Percentiles rank a stretch among this genome's conserved stretches.
Conservation (phyloP, 2,888 invertebrate genomes). For the Elmis aenea region DNA sequence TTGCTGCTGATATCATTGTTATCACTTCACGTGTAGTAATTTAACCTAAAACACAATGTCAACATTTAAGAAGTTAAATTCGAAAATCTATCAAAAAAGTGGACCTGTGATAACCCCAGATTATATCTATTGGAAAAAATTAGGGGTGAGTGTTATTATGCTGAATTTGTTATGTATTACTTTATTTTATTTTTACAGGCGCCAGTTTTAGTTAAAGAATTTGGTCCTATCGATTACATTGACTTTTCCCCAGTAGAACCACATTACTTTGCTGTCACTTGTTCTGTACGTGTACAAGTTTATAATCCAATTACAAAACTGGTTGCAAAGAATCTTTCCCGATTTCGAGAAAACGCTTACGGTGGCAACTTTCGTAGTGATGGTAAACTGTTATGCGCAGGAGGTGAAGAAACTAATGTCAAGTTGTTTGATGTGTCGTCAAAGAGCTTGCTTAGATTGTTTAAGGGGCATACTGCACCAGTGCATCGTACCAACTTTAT, state of each 20-base stretch:
- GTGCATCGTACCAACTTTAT: constrained; percentile 82
- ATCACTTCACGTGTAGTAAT: neutral
- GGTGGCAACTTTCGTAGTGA: constrained; percentile 81
- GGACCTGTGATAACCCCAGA: constrained; percentile 69
- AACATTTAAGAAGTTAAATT: constrained; percentile 67
- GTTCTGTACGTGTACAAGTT: constrained; percentile 80
- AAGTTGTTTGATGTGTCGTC: constrained; percentile 84
- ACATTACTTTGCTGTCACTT: constrained; percentile 87
- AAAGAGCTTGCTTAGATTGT: constrained; percentile 75
- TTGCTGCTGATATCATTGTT: no score
- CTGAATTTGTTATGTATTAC: no score
- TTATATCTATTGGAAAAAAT: constrained; percentile 81
- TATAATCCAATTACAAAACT: constrained; percentile 83
- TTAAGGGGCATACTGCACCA: constrained; percentile 76
- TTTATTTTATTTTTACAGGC: constrained; percentile 50
- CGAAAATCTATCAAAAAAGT: constrained; percentile 62
- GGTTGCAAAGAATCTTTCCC: constrained; percentile 74
- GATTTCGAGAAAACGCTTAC: constrained; percentile 78
- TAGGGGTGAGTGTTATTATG: constrained; percentile 78
- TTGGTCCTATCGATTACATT: constrained; percentile 85
- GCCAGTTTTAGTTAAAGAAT: constrained; percentile 86
- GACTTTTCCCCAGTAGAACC: constrained; percentile 88
- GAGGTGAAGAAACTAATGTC: constrained; percentile 83
- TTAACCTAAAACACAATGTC: constrained; percentile 40
- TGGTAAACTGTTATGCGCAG: constrained; percentile 78